Evolutionary conservation across 2,888 invertebrate genomes (phyloP).

Genomic region (Sphinx pinastri): DNA sequence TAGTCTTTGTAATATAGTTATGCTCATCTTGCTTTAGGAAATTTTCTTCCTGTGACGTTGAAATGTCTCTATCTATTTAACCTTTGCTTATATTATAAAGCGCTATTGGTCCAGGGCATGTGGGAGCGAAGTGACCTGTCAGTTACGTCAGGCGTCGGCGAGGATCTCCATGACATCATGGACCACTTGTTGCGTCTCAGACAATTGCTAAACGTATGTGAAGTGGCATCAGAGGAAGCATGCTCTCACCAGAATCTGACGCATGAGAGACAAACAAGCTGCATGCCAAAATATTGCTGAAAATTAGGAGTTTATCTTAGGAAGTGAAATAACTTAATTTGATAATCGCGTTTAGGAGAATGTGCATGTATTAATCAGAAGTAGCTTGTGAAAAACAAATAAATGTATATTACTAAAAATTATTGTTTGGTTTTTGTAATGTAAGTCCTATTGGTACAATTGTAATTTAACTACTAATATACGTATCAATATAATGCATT

Average conservation of each 20-base stretch:
- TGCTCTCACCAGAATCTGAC: neutral
- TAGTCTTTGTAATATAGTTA: too few relatives aligned
- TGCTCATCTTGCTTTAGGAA: neutral
- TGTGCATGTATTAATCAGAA: too few relatives aligned
- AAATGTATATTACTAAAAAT: too few relatives aligned
- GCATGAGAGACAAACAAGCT: neutral
- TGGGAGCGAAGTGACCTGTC: slow-evolving; percentile 63
- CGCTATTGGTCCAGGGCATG: slow-evolving; percentile 57
- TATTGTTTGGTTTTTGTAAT: too few relatives aligned
- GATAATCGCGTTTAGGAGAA: too few relatives aligned
- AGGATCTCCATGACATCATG: slow-evolving; percentile 63
- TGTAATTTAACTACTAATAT: too few relatives aligned
- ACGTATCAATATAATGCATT: neutral
- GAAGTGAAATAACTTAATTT: too few relatives aligned
- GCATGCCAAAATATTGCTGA: neutral
- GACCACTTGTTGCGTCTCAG: slow-evolving; percentile 60
- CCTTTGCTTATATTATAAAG: neutral
- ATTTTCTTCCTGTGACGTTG: neutral
- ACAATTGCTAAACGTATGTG: slow-evolving; percentile 63
- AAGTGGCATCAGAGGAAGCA: neutral
- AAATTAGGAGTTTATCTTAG: too few relatives aligned
- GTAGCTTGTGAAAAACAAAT: too few relatives aligned
- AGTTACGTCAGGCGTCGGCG: slow-evolving; percentile 47
- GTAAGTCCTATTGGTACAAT: too few relatives aligned
- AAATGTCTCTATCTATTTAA: too few relatives aligned